Percentiles rank a stretch among this genome's conserved stretches.
Evolutionary conservation across 1,140 invertebrate genomes (phyloP).

Genomic region (Macrobrachium rosenbergii): DNA sequence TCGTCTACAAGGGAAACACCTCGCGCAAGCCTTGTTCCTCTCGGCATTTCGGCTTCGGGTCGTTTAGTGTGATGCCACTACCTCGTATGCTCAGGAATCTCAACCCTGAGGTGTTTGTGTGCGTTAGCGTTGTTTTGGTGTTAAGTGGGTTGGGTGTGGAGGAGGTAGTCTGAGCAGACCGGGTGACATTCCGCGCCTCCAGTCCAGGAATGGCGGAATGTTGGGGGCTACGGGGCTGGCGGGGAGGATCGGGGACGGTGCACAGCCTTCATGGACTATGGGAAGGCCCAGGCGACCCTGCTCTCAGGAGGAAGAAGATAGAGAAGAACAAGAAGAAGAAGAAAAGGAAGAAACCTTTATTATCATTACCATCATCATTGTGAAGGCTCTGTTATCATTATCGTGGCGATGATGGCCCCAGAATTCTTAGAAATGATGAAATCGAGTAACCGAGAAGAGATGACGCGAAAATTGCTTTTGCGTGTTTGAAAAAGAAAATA

Average conservation of each 20-base stretch:
- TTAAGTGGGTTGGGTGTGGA: not conserved
- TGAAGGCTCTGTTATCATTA: not conserved
- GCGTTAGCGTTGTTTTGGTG: not conserved
- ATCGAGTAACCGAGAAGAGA: too few relatives aligned
- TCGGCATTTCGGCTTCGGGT: not conserved
- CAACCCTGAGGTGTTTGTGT: not conserved
- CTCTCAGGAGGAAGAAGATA: slow-evolving; percentile 17
- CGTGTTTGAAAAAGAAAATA: too few relatives aligned
- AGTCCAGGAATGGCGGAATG: slow-evolving; percentile 49
- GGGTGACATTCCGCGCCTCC: slow-evolving; percentile 26
- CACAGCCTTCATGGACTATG: slow-evolving; percentile 1
- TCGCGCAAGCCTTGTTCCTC: not conserved
- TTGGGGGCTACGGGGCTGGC: slow-evolving; percentile 1
- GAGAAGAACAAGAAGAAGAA: too few relatives aligned
- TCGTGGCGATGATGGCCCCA: not conserved
- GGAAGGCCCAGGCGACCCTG: slow-evolving; percentile 21
- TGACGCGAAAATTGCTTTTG: too few relatives aligned
- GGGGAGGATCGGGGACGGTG: not conserved
- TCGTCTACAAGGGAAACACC: not conserved
- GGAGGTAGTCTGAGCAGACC: not conserved
- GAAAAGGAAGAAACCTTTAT: not conserved
- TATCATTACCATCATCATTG: slow-evolving; percentile 14
- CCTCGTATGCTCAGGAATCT: too few relatives aligned
- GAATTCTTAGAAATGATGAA: too few relatives aligned
- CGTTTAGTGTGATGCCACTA: not conserved